phyloP scores from a whole-genome alignment of 2,113 vertebrate genomes.

The Siphamia tubifer region DNA sequence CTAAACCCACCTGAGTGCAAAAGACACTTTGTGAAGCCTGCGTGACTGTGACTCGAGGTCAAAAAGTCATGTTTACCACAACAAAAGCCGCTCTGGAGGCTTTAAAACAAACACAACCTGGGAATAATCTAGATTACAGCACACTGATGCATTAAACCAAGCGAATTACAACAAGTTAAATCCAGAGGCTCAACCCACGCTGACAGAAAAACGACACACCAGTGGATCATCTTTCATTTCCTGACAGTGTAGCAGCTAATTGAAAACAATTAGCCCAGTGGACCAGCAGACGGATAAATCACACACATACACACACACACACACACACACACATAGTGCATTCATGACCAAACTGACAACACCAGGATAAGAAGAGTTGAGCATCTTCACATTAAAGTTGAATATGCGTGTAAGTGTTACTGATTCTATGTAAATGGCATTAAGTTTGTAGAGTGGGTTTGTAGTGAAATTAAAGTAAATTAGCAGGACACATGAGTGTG shows the following conservation, averaged over 20 bases:
- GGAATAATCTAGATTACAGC: slow-evolving; percentile 3
- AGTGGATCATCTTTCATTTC: slow-evolving; percentile 2
- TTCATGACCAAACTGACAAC: neutral
- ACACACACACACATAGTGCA: too few relatives aligned
- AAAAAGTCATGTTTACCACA: slow-evolving; percentile 4
- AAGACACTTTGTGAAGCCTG: neutral
- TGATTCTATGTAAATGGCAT: too few relatives aligned
- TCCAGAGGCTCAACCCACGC: slow-evolving; percentile 2
- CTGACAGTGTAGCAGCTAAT: slow-evolving; percentile 24
- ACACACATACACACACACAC: neutral
- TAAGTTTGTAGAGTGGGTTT: too few relatives aligned
- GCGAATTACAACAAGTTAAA: slow-evolving; percentile 21
- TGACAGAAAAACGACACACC: slow-evolving; percentile 8
- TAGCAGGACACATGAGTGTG: too few relatives aligned
- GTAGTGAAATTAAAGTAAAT: too few relatives aligned
- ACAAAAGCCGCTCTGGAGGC: neutral
- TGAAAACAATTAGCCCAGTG: slow-evolving; percentile 22
- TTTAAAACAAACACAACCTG: neutral
- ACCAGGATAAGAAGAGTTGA: too few relatives aligned
- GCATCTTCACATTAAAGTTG: too few relatives aligned
- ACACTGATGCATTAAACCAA: slow-evolving; percentile 4
- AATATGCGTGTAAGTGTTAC: too few relatives aligned
- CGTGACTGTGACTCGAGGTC: slow-evolving; percentile 10
- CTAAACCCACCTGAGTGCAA: too few relatives aligned
- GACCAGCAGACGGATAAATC: neutral